Evolutionary conservation across 2,888 invertebrate species (phyloP).

Genomic region (Zaprionus lineosus): DNA sequence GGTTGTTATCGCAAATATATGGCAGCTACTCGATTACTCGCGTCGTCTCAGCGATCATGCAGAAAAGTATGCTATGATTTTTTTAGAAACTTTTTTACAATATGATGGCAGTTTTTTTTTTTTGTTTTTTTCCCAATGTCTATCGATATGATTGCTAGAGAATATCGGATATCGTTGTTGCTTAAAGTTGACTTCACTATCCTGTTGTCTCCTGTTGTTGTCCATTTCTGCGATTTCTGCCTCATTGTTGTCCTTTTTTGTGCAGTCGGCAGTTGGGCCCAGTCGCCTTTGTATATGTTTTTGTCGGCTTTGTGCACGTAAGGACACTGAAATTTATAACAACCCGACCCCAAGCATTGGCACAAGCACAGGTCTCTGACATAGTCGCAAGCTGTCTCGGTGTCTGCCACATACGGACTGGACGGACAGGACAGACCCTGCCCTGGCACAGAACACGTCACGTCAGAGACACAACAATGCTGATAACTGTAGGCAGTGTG

Average conservation of each 20-base stretch:
- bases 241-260: constrained; percentile 46
- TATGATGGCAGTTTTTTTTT: no score
- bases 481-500: constrained; percentile 57
- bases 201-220: constrained; percentile 35
- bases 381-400: constrained; percentile 32
- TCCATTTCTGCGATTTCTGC: constrained; percentile 40
- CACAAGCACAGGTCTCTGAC: constrained; percentile 29
- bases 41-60: no score
- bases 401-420: constrained; percentile 18
- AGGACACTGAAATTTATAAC: constrained; percentile 54
- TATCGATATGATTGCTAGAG: constrained; percentile 2
- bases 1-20: no score
- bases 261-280: constrained; percentile 37
- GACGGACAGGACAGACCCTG: neutral
- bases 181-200: neutral
- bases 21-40: no score
- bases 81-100: no score
- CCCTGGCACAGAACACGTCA: constrained; percentile 51
- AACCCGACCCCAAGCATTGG: neutral
- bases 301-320: constrained; percentile 45
- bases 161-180: constrained; percentile 5
- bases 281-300: constrained; percentile 16
- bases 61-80: no score
- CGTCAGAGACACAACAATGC: constrained; percentile 59
- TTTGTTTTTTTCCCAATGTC: no score